Conservation (phyloP, 2,888 invertebrate genomes). For the Drosophila buzzatii region DNA sequence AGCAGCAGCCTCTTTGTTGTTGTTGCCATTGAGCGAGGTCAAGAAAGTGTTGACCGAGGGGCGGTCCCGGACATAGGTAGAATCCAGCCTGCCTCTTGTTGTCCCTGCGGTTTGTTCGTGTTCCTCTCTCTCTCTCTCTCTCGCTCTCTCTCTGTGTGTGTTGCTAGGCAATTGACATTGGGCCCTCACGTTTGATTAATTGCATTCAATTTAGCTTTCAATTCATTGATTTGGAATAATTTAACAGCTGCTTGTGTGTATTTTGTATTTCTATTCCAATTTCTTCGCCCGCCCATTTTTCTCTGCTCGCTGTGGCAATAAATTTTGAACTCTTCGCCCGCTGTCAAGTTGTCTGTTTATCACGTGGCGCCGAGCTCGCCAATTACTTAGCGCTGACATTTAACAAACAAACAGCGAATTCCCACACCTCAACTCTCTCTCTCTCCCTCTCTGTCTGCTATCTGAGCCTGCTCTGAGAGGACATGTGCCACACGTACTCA, state of each 20-base stretch:
- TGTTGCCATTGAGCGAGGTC: slow-evolving; percentile 35
- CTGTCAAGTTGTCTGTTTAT: slow-evolving; percentile 47
- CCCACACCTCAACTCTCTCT: too few species aligned
- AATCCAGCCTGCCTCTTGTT: slow-evolving; percentile 22
- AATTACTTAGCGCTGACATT: slow-evolving; percentile 66
- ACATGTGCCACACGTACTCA: not conserved
- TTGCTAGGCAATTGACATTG: slow-evolving; percentile 60
- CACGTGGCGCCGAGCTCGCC: slow-evolving; percentile 47
- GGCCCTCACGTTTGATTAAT: slow-evolving; percentile 73
- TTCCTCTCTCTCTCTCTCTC: not conserved
- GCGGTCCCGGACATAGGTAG: not conserved
- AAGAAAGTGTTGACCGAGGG: slow-evolving; percentile 49
- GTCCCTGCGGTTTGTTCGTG: slow-evolving; percentile 41
- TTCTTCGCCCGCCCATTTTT: not conserved
- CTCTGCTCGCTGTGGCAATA: slow-evolving; percentile 45
- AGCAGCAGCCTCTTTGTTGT: slow-evolving; percentile 1
- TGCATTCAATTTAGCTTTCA: slow-evolving; percentile 66
- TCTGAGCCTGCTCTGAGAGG: not conserved
- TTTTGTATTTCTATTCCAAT: not conserved
- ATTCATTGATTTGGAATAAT: slow-evolving; percentile 72
- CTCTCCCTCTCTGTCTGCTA: too few species aligned
- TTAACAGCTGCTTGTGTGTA: slow-evolving; percentile 46
- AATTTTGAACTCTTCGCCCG: slow-evolving; percentile 40
- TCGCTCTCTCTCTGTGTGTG: not conserved
- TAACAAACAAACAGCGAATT: slow-evolving; percentile 53